A percentile compares a stretch with the other conserved stretches of the same genome.
phyloP scores from a whole-genome alignment of 2,888 invertebrate species.

The Stratiomys singularior region DNA sequence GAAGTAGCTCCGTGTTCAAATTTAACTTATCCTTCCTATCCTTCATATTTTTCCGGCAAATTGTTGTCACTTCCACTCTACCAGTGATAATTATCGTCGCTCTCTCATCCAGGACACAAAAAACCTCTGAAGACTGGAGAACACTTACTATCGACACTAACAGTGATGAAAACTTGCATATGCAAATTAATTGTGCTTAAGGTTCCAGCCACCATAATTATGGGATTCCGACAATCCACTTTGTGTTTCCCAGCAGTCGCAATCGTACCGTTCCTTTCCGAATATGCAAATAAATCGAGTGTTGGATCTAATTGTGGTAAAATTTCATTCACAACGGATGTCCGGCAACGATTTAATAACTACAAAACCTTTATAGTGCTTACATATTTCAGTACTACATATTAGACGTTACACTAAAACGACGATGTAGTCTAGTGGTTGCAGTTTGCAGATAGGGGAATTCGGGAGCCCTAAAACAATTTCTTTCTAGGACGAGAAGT shows the following conservation, averaged over 20 bases:
- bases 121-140: not conserved
- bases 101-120: no score
- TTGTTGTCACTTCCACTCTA: no score
- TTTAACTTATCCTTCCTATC: no score
- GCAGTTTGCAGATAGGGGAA: not conserved
- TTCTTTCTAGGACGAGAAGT: no score
- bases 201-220: slow-evolving; percentile 5
- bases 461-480: not conserved
- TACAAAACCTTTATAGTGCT: slow-evolving; percentile 1
- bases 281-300: slow-evolving; percentile 49
- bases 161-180: not conserved
- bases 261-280: not conserved
- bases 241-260: slow-evolving; percentile 26
- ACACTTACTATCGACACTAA: not conserved
- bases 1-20: no score
- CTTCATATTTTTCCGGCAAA: no score
- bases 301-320: slow-evolving; percentile 49
- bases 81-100: no score
- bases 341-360: slow-evolving; percentile 48
- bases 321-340: slow-evolving; percentile 47
- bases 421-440: slow-evolving; percentile 16
- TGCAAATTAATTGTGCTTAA: slow-evolving; percentile 38
- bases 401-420: not conserved
- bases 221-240: slow-evolving; percentile 38
- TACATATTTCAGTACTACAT: not conserved